Percentiles rank a stretch among this genome's conserved stretches.
Conservation (phyloP, 2,888 invertebrate genomes). For the Protodeltote pygarga region DNA sequence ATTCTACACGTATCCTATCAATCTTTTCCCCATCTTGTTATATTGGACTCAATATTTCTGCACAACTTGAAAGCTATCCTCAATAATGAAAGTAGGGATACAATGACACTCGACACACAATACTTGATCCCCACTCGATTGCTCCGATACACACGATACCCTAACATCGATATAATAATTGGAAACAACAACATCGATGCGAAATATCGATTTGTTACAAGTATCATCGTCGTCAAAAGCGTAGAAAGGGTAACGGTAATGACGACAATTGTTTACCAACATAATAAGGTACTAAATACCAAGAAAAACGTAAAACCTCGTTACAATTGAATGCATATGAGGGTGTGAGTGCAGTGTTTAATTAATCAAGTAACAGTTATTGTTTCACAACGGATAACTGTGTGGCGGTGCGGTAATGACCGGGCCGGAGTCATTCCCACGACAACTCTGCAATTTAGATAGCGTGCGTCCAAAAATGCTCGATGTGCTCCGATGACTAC, state of each 20-base stretch:
- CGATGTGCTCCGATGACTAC: conserved; percentile 46
- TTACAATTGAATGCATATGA: conserved; percentile 47
- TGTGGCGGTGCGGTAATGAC: conserved; percentile 52
- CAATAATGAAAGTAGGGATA: conserved; percentile 31
- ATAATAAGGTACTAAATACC: conserved; percentile 32
- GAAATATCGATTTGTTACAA: conserved; percentile 6
- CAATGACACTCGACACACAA: conserved; percentile 35
- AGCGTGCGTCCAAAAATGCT: conserved; percentile 53
- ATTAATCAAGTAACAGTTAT: conserved; percentile 56
- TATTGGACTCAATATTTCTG: conserved; percentile 24
- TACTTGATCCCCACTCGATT: conserved; percentile 29
- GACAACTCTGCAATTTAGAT: conserved; percentile 57
- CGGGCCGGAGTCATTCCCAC: conserved; percentile 57
- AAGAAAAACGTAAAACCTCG: conserved; percentile 30
- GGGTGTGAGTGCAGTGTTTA: conserved; percentile 44
- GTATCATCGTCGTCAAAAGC: too few relatives aligned
- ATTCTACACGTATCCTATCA: conserved; percentile 23
- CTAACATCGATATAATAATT: conserved; percentile 22
- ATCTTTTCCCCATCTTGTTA: conserved; percentile 30
- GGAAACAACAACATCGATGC: conserved; percentile 26
- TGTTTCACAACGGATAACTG: conserved; percentile 51
- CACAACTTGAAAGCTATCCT: conserved; percentile 28
- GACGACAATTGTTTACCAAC: conserved; percentile 37
- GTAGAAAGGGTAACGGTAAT: conserved; percentile 11
- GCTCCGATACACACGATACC: conserved; percentile 7